These are phyloP conservation scores for Echeneis naucrates DNA, from an alignment of 2,797 vertebrate species.

Conservation along the genomic window DNA sequence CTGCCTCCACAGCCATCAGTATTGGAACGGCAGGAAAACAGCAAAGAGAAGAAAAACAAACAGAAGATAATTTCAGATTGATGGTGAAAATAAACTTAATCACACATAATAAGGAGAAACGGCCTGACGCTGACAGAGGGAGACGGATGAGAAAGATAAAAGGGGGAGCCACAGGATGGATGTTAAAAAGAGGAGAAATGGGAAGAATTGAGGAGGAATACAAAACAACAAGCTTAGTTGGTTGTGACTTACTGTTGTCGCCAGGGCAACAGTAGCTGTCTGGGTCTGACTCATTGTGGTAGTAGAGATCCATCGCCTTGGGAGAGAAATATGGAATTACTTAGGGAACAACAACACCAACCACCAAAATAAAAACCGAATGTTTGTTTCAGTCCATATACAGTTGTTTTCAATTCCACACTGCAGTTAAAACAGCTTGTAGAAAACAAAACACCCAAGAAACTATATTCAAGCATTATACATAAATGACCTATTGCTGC, in stretches of 20 bases:
- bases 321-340: constrained; percentile 44
- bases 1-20: constrained; percentile 4
- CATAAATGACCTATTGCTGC: neutral
- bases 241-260: constrained; percentile 82
- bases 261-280: constrained; percentile 83
- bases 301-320: constrained; percentile 88
- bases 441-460: neutral
- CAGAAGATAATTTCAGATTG: constrained; percentile 18
- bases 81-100: constrained; percentile 31
- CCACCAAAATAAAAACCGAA: constrained; percentile 19
- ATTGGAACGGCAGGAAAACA: constrained; percentile 18
- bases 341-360: constrained; percentile 31
- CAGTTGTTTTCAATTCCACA: neutral
- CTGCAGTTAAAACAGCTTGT: neutral
- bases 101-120: constrained; percentile 36
- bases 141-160: constrained; percentile 20
- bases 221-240: constrained; percentile 53
- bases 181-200: constrained; percentile 14
- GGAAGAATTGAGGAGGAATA: constrained; percentile 36
- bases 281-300: constrained; percentile 83
- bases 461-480: neutral
- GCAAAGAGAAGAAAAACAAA: constrained; percentile 28
- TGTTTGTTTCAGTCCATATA: neutral
- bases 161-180: constrained; percentile 12
- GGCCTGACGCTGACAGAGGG: neutral